phyloP scores from a whole-genome alignment of 2,113 vertebrate genomes.

The Crypturellus undulatus region DNA sequence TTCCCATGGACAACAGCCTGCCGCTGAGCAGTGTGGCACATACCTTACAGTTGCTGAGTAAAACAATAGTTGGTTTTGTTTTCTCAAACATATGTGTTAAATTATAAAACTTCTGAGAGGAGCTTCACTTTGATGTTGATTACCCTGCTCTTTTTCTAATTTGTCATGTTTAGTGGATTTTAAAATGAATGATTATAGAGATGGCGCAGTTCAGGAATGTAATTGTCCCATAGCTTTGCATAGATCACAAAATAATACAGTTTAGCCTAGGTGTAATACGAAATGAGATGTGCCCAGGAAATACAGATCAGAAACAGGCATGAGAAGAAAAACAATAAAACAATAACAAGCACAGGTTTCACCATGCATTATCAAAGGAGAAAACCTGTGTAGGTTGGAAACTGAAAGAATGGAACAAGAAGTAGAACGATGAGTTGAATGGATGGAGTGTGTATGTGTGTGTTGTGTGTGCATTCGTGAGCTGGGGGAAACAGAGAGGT shows the following conservation, averaged over 20 bases:
- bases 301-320: not conserved
- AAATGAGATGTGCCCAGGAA: not conserved
- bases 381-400: not conserved
- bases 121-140: not conserved
- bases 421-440: not conserved
- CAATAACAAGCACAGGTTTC: not conserved
- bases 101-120: not conserved
- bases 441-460: not conserved
- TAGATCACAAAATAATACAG: not conserved
- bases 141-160: not conserved
- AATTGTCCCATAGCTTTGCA: not conserved
- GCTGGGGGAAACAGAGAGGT: not conserved
- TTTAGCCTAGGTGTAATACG: not conserved
- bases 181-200: not conserved
- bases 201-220: not conserved
- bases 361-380: not conserved
- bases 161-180: not conserved
- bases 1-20: not conserved
- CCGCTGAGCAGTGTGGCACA: rapidly evolving
- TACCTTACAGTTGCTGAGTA: not conserved
- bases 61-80: not conserved
- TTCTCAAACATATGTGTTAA: not conserved
- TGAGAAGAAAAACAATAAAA: not conserved
- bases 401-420: not conserved
- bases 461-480: not conserved